Evolutionary conservation across 1,140 invertebrate species (phyloP), one percentile per base, ranked within the genome.

Genomic region (Halesus radiatus): DNA sequence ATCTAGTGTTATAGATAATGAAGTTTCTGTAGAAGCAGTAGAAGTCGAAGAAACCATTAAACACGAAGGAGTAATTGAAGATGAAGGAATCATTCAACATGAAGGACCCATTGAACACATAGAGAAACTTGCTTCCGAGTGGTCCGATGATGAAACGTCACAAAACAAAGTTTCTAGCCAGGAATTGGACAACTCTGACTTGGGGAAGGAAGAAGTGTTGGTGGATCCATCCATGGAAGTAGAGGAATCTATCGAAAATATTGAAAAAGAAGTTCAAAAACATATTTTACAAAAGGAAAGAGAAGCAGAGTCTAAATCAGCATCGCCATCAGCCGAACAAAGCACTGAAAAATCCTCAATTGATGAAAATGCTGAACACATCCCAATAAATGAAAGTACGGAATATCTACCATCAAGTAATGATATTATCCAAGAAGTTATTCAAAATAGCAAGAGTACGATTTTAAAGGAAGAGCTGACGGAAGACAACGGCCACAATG

Each of bases 231-330:
- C 56, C 53, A 78, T 72, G 56, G 86, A 88, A 80, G 18, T 88
- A 45, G 88, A 88, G 84, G 88, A 89, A 86, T 87, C 88, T 20
- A 88, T 88, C 73, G 88, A 90, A 85, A 89, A 88, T 83, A 89
- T 89, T 80, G 85, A 89, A 84, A 84, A 89, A 81, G 88, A 89
- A 68, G 80, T 81, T 45, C 76, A 82, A 58, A 82, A 84, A 79
- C 79, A 80, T 54, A 72, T 78, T 37, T 70, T 78, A 56, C 23
- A 75, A 58, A 75, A 75, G 26, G 72, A 75, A 32, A 72, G 18
- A 62, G 83, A 81, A 64, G 23, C 26, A n/a, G 26, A 75, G 23
- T 56, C 54, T 32, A 53, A 72, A 72, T 22, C 68, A 13, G 37
- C 20, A 22, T 50, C 23, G 3, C 62, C 32, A 3, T 26, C 23